Evolutionary conservation across 2,888 invertebrate species (phyloP).

Genomic region (Tachystola acroxantha): DNA sequence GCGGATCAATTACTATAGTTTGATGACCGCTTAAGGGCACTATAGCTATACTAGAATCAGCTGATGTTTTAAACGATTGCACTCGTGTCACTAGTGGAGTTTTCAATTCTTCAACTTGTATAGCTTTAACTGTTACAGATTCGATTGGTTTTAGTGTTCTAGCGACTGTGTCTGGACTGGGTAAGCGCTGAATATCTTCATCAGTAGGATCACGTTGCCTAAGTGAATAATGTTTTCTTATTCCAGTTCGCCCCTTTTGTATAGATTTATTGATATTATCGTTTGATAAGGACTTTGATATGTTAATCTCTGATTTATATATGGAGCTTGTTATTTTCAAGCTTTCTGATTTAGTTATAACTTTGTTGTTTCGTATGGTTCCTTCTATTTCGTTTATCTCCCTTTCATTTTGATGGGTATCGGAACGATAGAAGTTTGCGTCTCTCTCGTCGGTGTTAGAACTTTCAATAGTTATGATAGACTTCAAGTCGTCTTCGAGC

Average conservation of each 20-base stretch:
- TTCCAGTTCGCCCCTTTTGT: constrained; percentile 41
- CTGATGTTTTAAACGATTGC: constrained; percentile 67
- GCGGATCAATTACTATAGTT: constrained; percentile 73
- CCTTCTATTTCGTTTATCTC: constrained; percentile 74
- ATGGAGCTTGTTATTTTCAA: constrained; percentile 44
- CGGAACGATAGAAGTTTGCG: constrained; percentile 42
- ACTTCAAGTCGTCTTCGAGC: constrained; percentile 69
- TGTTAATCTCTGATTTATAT: constrained; percentile 46
- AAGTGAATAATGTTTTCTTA: constrained; percentile 71
- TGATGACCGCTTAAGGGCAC: constrained; percentile 73
- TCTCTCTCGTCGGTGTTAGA: constrained; percentile 63
- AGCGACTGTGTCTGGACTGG: constrained; percentile 57
- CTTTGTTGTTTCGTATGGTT: constrained; percentile 67
- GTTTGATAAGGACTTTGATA: constrained; percentile 57
- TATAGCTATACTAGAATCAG: constrained; percentile 67
- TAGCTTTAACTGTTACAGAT: constrained; percentile 18
- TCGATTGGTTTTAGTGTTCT: constrained; percentile 32
- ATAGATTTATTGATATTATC: constrained; percentile 50
- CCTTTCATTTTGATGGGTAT: constrained; percentile 70
- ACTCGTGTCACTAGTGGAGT: constrained; percentile 60
- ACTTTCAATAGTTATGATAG: constrained; percentile 65
- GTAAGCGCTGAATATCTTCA: constrained; percentile 51
- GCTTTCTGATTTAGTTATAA: constrained; percentile 67
- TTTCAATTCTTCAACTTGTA: constrained; percentile 40
- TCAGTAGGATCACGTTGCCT: constrained; percentile 66